phyloP scores from a whole-genome alignment of 2,797 vertebrate genomes.

The Huso huso region DNA sequence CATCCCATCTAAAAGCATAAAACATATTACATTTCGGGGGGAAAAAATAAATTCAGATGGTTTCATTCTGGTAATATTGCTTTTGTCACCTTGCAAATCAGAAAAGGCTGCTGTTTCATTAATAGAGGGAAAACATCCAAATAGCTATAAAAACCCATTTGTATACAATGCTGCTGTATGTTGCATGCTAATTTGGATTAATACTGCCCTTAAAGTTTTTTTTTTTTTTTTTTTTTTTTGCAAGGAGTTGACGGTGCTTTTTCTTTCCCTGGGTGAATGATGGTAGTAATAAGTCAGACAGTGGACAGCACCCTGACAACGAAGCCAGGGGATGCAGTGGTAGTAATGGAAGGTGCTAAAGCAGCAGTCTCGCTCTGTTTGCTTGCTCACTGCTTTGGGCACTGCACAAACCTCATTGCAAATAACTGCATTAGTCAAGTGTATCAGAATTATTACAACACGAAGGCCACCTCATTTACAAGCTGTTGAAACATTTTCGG shows the following conservation, averaged over 20 bases:
- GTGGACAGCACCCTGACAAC: constrained; percentile 39
- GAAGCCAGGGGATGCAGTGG: constrained; percentile 35
- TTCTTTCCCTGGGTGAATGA: constrained; percentile 18
- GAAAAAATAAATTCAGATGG: constrained; percentile 75
- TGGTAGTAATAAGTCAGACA: constrained; percentile 13
- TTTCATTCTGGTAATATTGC: constrained; percentile 81
- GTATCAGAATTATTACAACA: constrained; percentile 72
- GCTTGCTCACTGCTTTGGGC: constrained; percentile 65
- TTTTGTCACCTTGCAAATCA: constrained; percentile 81
- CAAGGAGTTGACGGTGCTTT: background rate
- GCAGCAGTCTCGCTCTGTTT: constrained; percentile 52
- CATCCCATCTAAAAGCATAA: constrained; percentile 75
- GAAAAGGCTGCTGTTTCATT: constrained; percentile 70
- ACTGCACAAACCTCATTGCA: constrained; percentile 63
- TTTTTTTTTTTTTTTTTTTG: too few species aligned
- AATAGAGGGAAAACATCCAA: constrained; percentile 80
- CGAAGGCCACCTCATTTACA: constrained; percentile 63
- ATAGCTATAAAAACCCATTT: constrained; percentile 77
- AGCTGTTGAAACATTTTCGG: constrained; percentile 56
- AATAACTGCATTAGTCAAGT: constrained; percentile 75
- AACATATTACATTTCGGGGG: constrained; percentile 77
- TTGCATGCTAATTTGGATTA: constrained; percentile 77
- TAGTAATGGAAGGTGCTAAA: constrained; percentile 40
- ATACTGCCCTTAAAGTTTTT: constrained; percentile 30
- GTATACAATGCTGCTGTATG: constrained; percentile 74